Evolutionary conservation across 2,888 invertebrate species (phyloP).

Genomic region (Stenichneumon culpator): DNA sequence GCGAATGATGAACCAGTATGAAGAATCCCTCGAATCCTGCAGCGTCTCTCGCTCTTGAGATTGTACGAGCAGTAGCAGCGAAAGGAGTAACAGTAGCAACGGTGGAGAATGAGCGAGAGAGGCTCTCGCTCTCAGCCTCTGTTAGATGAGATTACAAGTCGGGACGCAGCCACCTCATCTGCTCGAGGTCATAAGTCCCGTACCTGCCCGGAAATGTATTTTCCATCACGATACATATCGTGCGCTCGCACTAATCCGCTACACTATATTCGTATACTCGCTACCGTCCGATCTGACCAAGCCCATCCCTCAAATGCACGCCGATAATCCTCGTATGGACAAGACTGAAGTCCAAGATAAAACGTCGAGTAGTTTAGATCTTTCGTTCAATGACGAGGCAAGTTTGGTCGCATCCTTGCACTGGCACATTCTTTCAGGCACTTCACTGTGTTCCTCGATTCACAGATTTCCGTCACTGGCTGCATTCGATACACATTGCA

Average conservation of each 20-base stretch:
- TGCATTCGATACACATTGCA: no score
- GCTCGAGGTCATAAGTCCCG: conserved; percentile 79
- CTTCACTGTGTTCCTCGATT: no score
- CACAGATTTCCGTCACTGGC: no score
- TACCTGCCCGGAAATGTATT: conserved; percentile 82
- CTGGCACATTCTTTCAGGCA: no score
- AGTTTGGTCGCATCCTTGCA: no score
- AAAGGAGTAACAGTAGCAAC: conserved; percentile 37
- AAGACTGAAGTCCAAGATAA: neutral
- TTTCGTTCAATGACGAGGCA: no score
- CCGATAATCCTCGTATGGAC: neutral
- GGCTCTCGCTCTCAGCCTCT: conserved; percentile 63
- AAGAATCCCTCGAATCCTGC: conserved; percentile 24
- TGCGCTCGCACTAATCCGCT: conserved; percentile 20
- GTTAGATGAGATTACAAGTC: conserved; percentile 79
- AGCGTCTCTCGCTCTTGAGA: conserved; percentile 22
- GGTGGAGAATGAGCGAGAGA: conserved; percentile 43
- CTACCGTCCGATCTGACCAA: conserved; percentile 6
- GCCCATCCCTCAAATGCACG: neutral
- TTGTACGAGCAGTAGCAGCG: conserved; percentile 21
- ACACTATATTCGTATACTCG: conserved; percentile 34
- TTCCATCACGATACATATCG: conserved; percentile 70
- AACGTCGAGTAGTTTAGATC: neutral
- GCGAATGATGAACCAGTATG: conserved; percentile 8
- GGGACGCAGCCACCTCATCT: conserved; percentile 80